phyloP scores from a whole-genome alignment of 2,113 vertebrate species.

The Shinisaurus crocodilurus region DNA sequence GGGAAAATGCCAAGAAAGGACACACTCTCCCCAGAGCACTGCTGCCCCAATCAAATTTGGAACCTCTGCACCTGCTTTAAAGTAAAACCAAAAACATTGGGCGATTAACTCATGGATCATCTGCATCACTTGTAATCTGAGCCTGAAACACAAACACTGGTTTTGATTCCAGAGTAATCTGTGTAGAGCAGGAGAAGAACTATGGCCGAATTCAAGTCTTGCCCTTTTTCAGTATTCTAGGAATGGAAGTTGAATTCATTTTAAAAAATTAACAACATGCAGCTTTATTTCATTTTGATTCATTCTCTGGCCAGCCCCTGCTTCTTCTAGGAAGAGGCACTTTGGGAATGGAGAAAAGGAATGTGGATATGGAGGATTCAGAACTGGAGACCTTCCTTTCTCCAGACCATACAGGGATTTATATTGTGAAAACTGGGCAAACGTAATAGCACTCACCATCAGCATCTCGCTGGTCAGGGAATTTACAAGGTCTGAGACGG shows the following conservation, averaged over 20 bases:
- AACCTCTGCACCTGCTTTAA: background rate
- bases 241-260: background rate
- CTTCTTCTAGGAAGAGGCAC: background rate
- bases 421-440: background rate
- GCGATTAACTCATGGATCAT: background rate
- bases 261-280: background rate
- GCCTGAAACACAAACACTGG: background rate
- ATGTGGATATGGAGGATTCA: background rate
- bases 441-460: slow-evolving; percentile 84
- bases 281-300: background rate
- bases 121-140: background rate
- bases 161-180: background rate
- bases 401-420: background rate
- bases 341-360: background rate
- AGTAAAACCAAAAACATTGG: background rate
- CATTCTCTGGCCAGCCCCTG: background rate
- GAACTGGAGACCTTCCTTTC: fast-evolving
- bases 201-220: background rate
- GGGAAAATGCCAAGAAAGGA: background rate
- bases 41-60: background rate
- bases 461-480: slow-evolving; percentile 98
- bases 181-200: background rate
- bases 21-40: too few species aligned
- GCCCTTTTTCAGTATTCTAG: background rate
- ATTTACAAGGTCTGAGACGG: slow-evolving; percentile 95